A percentile compares a stretch with the other conserved stretches of the same genome.
phyloP scores from a whole-genome alignment of 2,797 vertebrate species.

The Caiman crocodilus region DNA sequence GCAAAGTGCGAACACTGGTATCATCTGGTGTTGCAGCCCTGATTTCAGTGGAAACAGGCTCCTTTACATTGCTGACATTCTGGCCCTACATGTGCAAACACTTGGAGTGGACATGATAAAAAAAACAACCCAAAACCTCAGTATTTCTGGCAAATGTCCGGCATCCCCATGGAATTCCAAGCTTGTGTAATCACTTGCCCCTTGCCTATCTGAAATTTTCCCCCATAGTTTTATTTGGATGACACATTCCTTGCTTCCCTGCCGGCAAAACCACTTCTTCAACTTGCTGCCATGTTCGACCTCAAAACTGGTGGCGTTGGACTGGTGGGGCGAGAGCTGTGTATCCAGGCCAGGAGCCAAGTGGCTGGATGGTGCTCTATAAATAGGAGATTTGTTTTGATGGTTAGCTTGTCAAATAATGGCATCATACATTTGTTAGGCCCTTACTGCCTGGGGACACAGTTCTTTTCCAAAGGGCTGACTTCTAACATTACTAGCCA shows the following conservation, averaged over 20 bases:
- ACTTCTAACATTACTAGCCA: neutral
- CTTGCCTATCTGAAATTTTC: neutral
- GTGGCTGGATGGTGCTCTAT: neutral
- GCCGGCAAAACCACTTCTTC: neutral
- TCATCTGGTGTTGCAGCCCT: neutral
- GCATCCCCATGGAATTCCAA: constrained; percentile 5
- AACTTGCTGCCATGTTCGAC: neutral
- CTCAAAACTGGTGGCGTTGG: neutral
- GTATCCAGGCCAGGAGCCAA: neutral
- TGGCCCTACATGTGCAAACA: neutral
- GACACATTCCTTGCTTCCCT: constrained; percentile 11
- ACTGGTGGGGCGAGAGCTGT: neutral
- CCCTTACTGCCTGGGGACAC: neutral
- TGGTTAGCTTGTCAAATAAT: neutral
- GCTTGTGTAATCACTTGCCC: neutral
- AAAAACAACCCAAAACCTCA: neutral
- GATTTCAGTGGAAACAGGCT: neutral
- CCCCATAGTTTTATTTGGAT: constrained; percentile 6
- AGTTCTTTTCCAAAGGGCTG: neutral
- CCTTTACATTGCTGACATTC: neutral
- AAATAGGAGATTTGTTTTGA: neutral
- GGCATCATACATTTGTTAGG: neutral
- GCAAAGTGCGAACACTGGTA: neutral
- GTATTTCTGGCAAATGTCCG: neutral
- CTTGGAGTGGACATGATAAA: neutral